phyloP scores from a whole-genome alignment of 2,888 invertebrate genomes.

The Drosophila fulvimacula region DNA sequence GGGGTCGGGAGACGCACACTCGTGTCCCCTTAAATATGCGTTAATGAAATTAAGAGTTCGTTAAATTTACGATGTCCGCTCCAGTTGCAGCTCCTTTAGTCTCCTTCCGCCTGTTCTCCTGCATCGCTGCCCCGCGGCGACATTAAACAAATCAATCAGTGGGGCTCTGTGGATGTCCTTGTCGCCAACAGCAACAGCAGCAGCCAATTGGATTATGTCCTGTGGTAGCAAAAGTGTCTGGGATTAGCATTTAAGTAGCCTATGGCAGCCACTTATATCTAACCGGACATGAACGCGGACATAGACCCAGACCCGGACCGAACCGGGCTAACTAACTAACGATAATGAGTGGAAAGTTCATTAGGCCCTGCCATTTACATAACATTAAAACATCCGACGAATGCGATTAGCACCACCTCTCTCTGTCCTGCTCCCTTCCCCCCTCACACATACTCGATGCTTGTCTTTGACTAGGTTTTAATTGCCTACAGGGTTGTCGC shows the following conservation, averaged over 20 bases:
- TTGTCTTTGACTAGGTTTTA: constrained; percentile 28
- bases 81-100: constrained; percentile 7
- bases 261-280: constrained; percentile 38
- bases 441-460: neutral
- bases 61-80: constrained; percentile 53
- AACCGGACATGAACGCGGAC: constrained; percentile 50
- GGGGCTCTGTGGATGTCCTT: constrained; percentile 61
- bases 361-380: constrained; percentile 80
- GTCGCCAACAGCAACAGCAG: constrained; percentile 16
- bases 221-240: constrained; percentile 57
- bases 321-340: constrained; percentile 61
- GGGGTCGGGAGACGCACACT: neutral
- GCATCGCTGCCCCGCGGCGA: constrained; percentile 49
- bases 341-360: constrained; percentile 81
- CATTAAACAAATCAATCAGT: constrained; percentile 81
- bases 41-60: constrained; percentile 76
- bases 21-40: constrained; percentile 60
- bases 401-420: constrained; percentile 40
- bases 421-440: neutral
- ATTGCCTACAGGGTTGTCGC: constrained; percentile 48
- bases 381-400: constrained; percentile 73
- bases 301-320: constrained; percentile 9
- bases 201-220: constrained; percentile 48
- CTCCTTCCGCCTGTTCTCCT: constrained; percentile 6
- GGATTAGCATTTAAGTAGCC: constrained; percentile 73